These are phyloP conservation scores for Drosophila bunnanda DNA, from an alignment of 2,888 invertebrate species.

Conservation along the genomic window DNA sequence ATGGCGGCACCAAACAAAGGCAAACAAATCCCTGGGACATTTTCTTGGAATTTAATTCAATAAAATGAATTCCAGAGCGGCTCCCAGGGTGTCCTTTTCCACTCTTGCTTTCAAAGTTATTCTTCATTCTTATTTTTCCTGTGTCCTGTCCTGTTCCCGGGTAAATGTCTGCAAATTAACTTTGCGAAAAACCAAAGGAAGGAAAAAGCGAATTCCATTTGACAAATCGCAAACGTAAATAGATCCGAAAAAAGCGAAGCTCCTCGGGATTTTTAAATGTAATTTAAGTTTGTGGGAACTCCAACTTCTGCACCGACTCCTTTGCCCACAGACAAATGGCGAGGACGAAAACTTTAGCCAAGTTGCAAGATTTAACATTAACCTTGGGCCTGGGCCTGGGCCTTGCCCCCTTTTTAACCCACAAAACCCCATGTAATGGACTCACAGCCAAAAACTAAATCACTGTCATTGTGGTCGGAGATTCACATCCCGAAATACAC, in stretches of 20 bases:
- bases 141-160: constrained; percentile 26
- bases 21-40: constrained; percentile 48
- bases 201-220: constrained; percentile 37
- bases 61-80: constrained; percentile 36
- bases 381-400: constrained; percentile 32
- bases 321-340: constrained; percentile 35
- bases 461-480: constrained; percentile 74
- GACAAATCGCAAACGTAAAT: constrained; percentile 50
- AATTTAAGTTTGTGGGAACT: constrained; percentile 43
- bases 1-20: constrained; percentile 38
- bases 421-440: constrained; percentile 62
- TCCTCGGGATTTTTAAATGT: constrained; percentile 31
- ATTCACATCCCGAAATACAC: constrained; percentile 50
- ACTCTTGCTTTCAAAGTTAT: constrained; percentile 37
- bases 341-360: constrained; percentile 19
- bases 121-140: constrained; percentile 14
- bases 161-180: constrained; percentile 58
- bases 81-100: constrained; percentile 41
- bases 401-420: constrained; percentile 8
- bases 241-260: constrained; percentile 21
- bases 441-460: constrained; percentile 78
- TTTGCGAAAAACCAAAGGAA: constrained; percentile 38
- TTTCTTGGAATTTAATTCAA: constrained; percentile 52
- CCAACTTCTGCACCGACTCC: background rate
- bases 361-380: constrained; percentile 42